These are phyloP conservation scores for Eristalis pertinax DNA, from an alignment of 2,888 invertebrate genomes.

Conservation along the genomic window DNA sequence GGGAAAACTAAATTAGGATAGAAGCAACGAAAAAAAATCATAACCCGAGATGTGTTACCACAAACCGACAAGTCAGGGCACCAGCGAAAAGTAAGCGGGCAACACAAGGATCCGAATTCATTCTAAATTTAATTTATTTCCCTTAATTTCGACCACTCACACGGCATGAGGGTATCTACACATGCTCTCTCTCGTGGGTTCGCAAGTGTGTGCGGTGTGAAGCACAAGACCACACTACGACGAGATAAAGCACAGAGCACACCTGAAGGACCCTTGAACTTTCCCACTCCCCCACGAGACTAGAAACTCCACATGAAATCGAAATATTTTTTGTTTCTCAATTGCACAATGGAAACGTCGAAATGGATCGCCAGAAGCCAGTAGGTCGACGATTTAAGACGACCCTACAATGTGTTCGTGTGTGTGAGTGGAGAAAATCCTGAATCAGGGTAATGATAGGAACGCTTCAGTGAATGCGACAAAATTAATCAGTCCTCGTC, in stretches of 20 bases:
- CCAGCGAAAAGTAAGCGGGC: no score
- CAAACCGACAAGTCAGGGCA: not conserved
- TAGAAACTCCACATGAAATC: not conserved
- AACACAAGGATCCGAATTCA: not conserved
- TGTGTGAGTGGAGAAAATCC: slow-evolving; percentile 24
- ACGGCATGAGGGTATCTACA: not conserved
- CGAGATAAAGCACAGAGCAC: not conserved
- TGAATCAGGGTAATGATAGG: slow-evolving; percentile 39
- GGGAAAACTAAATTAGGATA: slow-evolving; percentile 28
- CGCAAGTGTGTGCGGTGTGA: not conserved
- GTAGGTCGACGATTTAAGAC: not conserved
- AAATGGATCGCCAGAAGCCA: not conserved
- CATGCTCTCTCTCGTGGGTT: not conserved
- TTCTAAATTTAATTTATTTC: slow-evolving; percentile 14
- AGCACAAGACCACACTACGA: not conserved
- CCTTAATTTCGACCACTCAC: not conserved
- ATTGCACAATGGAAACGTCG: not conserved
- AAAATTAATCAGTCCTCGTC: slow-evolving; percentile 49
- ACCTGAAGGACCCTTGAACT: slow-evolving; percentile 8
- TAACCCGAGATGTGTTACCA: not conserved
- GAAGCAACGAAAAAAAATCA: not conserved
- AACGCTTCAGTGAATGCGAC: slow-evolving; percentile 52
- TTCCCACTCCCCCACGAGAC: no score
- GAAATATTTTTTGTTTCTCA: not conserved
- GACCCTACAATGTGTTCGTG: not conserved